phyloP scores from a whole-genome alignment of 2,888 invertebrate species.

The Acleris literana region DNA sequence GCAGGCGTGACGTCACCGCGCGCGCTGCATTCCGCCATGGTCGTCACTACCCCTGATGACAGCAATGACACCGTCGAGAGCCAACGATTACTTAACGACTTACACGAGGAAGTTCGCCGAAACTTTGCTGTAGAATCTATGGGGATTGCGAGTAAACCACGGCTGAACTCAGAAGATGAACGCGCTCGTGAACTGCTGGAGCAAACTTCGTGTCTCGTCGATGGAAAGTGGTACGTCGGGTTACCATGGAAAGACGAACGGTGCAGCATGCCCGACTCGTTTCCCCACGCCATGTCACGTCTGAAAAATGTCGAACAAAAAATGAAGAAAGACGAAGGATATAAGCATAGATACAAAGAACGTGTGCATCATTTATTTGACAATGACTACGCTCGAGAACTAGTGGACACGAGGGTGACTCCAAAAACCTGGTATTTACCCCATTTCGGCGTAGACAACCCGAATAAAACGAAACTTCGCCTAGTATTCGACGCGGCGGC shows the following conservation, averaged over 20 bases:
- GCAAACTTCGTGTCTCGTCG: conserved; percentile 35
- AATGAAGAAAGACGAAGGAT: too few species aligned
- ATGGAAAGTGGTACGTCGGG: too few species aligned
- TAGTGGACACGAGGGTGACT: conserved; percentile 13
- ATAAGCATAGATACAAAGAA: neutral
- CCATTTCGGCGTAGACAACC: conserved; percentile 3
- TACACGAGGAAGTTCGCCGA: conserved; percentile 27
- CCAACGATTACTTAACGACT: too few species aligned
- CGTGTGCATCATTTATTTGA: conserved; percentile 16
- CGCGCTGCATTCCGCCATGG: too few species aligned
- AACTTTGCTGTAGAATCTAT: conserved; percentile 38
- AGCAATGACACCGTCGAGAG: too few species aligned
- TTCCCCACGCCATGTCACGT: too few species aligned
- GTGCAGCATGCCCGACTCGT: too few species aligned
- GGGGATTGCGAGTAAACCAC: conserved; percentile 34
- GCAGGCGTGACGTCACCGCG: neutral
- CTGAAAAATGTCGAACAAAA: too few species aligned
- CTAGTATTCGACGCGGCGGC: conserved; percentile 43
- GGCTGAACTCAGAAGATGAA: conserved; percentile 33
- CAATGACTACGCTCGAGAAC: conserved; percentile 32
- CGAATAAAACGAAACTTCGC: conserved; percentile 36
- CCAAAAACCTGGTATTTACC: neutral
- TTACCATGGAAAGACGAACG: too few species aligned
- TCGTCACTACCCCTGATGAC: too few species aligned
- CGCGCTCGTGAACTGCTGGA: conserved; percentile 42